Evolutionary conservation across 2,888 invertebrate species (phyloP).

Genomic region (Apoda limacodes): DNA sequence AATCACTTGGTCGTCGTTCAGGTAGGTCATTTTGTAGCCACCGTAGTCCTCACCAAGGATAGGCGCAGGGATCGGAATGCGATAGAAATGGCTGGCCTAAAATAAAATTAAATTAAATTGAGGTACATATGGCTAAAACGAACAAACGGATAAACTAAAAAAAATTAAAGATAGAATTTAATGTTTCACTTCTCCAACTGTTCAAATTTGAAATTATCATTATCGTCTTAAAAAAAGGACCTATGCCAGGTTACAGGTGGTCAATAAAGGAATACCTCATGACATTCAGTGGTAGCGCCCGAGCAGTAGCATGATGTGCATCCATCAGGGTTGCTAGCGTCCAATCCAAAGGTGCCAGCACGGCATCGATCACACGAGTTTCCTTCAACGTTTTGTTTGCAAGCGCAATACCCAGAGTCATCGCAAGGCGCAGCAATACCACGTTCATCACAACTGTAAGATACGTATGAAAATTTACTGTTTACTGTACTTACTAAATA

Average conservation of each 20-base stretch:
- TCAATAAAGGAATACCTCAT: constrained; percentile 52
- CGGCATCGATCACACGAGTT: constrained; percentile 81
- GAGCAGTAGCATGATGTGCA: constrained; percentile 92
- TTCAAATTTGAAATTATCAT: too few species aligned
- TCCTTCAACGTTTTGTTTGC: constrained; percentile 84
- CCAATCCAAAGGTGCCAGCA: constrained; percentile 83
- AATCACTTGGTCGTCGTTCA: constrained; percentile 38
- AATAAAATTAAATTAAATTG: constrained; percentile 3
- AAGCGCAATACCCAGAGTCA: constrained; percentile 62
- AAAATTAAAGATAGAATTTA: not conserved
- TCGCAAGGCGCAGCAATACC: constrained; percentile 46
- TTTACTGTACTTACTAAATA: too few species aligned
- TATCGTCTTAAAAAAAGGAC: too few species aligned
- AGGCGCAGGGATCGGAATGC: constrained; percentile 43
- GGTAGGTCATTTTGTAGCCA: constrained; percentile 47
- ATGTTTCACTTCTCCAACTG: too few species aligned
- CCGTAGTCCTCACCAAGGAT: constrained; percentile 50
- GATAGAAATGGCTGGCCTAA: constrained; percentile 42
- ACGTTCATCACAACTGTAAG: constrained; percentile 43
- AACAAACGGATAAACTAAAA: not conserved
- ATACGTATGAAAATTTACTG: too few species aligned
- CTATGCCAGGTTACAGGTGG: constrained; percentile 6
- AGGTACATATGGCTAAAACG: not conserved
- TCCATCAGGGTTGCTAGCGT: constrained; percentile 76
- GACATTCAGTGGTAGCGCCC: constrained; percentile 80